Percentiles rank a stretch among this genome's conserved stretches.
Evolutionary conservation across 2,888 invertebrate genomes (phyloP).

Genomic region (Spatulosminthurus flaviceps): DNA sequence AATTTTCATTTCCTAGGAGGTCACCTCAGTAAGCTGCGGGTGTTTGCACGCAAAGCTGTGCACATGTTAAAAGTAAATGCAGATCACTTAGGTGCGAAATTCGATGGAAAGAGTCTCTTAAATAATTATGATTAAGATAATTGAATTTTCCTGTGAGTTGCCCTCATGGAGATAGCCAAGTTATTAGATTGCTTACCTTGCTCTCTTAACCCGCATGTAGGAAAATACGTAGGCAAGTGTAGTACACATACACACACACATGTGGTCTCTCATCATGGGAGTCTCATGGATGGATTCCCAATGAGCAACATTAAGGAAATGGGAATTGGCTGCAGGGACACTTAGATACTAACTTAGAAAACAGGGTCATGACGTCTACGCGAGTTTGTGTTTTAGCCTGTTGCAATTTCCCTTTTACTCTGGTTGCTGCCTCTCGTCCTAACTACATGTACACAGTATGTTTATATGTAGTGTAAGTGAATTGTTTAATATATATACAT

Average conservation of each 20-base stretch:
- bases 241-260: neutral
- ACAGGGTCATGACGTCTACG: neutral
- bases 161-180: neutral
- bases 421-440: neutral
- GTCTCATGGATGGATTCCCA: neutral
- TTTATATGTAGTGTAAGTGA: too few relatives aligned
- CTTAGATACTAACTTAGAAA: neutral
- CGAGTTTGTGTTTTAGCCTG: neutral
- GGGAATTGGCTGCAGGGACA: neutral
- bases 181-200: neutral
- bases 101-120: neutral
- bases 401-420: neutral
- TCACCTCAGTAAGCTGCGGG: too few relatives aligned
- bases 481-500: too few relatives aligned
- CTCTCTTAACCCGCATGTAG: too few relatives aligned
- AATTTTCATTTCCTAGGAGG: neutral
- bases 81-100: neutral
- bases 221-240: too few relatives aligned
- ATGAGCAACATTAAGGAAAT: neutral
- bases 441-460: neutral
- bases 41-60: too few relatives aligned
- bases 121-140: conserved; percentile 14
- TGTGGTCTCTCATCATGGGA: neutral
- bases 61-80: too few relatives aligned
- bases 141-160: neutral